Evolutionary conservation across 2,797 vertebrate species (phyloP).

Genomic region (Knipowitschia caucasica): DNA sequence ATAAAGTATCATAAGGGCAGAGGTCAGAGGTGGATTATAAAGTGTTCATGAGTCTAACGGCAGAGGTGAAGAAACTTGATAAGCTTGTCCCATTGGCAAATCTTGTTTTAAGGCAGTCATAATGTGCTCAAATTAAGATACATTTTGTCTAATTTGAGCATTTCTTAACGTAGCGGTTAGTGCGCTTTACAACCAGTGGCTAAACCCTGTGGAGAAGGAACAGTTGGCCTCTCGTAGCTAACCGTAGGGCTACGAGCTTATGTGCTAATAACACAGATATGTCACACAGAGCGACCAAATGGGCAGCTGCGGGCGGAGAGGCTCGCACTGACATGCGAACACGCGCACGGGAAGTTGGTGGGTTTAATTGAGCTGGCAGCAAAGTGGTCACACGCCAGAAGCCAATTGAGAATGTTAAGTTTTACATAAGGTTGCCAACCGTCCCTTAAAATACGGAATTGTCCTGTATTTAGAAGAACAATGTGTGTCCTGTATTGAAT

Average conservation of each 20-base stretch:
- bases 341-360: not conserved
- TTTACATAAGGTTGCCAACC: not conserved
- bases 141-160: too few species aligned
- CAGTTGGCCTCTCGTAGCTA: slow-evolving; percentile 24
- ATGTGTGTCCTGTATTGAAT: too few species aligned
- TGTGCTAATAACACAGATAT: slow-evolving; percentile 12
- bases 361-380: not conserved
- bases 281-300: slow-evolving; percentile 10
- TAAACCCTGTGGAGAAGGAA: slow-evolving; percentile 12
- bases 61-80: too few species aligned
- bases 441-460: too few species aligned
- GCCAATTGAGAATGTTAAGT: not conserved
- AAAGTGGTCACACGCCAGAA: not conserved
- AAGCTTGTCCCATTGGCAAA: too few species aligned
- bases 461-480: too few species aligned
- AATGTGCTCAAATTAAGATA: too few species aligned
- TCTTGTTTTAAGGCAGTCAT: too few species aligned
- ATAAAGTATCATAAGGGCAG: too few species aligned
- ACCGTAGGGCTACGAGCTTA: slow-evolving; percentile 24
- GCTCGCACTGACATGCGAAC: not conserved
- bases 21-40: too few species aligned
- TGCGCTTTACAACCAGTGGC: slow-evolving; percentile 24
- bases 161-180: too few species aligned
- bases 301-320: not conserved
- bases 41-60: too few species aligned